Evolutionary conservation across 2,797 vertebrate species (phyloP), one percentile per base, ranked within the genome.

Genomic region (Catostomus latipinnis): DNA sequence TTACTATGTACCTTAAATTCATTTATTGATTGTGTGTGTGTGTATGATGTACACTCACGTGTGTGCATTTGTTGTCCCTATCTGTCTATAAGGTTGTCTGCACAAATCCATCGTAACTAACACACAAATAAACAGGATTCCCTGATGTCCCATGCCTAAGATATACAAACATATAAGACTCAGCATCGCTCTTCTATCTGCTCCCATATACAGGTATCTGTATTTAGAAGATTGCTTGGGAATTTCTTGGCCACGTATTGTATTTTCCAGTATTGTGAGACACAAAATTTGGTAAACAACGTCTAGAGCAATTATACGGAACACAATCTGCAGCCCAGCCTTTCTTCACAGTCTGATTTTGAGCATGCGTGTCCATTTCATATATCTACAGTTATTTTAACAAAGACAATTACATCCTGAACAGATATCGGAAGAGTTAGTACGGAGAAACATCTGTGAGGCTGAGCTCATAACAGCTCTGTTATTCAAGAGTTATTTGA

Each of bases 241-340:
- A 72, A 76, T 66, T 62, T 62, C 74, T 80, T 82, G 84, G 81
- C 84, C 82, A 45, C 46, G 56, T 6, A 56, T 57, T 75, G 71
- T 72, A 76, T 79, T 86, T 86, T 83, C 81, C 83, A 74, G 72
- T 68, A 71, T 71, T 81, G 58, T 58, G 54, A 78, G 62, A 62
- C 46, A 11, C 63, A 73, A 76, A 79, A 75, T 83, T 84, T 81
- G 53, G 80, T 82, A 83, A 84, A 80, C 71, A 62, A 70, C 86
- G 82, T 91, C 88, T 75, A 83, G 77, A 88, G 82, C 78, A 87
- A 75, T 82, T 84, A 85, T 78, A 83, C 82, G 82, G 81, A 90
- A 88, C 85, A 87, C 70, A 81, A 89, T 87, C 87, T 62, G 87
- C 78, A 91, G 88, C 82, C 85, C 80, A 74, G 80, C 48, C 22